These are phyloP conservation scores for Bellardia bayeri DNA, from an alignment of 2,888 invertebrate genomes.

Conservation along the genomic window DNA sequence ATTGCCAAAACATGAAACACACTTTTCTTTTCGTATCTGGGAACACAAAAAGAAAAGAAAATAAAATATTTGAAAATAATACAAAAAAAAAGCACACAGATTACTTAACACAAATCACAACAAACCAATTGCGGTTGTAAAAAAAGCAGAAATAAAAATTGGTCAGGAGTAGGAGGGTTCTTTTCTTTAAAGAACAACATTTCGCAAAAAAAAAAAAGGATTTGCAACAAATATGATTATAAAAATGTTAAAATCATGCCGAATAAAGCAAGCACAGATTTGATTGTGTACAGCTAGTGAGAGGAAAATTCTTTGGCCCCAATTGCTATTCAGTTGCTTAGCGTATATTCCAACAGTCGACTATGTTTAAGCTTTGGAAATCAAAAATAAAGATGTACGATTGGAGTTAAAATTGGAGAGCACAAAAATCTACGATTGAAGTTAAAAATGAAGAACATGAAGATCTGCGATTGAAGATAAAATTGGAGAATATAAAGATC, in stretches of 20 bases:
- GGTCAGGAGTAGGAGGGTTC: not conserved
- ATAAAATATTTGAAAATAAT: not conserved
- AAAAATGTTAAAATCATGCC: conserved; percentile 45
- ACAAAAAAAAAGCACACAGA: not conserved
- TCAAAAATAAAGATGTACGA: not conserved
- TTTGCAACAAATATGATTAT: conserved; percentile 62
- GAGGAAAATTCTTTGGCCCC: not conserved
- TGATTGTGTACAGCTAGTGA: not conserved
- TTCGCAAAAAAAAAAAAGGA: conserved; percentile 11
- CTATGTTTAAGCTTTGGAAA: not conserved
- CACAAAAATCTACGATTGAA: too few species aligned
- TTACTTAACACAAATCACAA: conserved; percentile 63
- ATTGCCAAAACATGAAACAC: conserved; percentile 46
- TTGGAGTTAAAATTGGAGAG: not conserved
- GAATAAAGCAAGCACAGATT: conserved; percentile 1
- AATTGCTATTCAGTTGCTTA: not conserved
- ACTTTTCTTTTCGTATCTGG: not conserved
- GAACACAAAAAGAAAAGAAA: not conserved
- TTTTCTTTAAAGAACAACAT: conserved; percentile 25
- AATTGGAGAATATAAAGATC: too few species aligned
- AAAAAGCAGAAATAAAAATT: conserved; percentile 12
- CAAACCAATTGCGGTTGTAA: conserved; percentile 59
- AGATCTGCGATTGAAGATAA: too few species aligned
- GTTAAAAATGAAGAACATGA: too few species aligned
- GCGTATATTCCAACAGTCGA: not conserved